Conservation (phyloP, 2,888 invertebrate genomes). For the Augochlorella aurata region DNA sequence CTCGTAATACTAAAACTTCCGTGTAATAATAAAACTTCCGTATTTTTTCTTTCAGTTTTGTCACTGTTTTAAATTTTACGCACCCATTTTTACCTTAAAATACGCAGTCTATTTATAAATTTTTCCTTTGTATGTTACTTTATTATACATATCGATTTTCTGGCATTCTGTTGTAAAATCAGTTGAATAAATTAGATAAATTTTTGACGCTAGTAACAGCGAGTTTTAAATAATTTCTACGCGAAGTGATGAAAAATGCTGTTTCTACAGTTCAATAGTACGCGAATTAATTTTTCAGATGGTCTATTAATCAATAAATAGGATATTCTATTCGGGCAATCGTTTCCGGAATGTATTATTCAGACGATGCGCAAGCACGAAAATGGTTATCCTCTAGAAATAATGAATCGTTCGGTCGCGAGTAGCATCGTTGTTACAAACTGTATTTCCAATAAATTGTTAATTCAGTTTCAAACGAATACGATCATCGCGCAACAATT, state of each 20-base stretch:
- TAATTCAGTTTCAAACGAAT: neutral
- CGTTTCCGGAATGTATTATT: neutral
- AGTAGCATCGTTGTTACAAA: neutral
- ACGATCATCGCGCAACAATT: neutral
- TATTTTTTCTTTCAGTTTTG: no score
- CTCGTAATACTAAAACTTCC: no score
- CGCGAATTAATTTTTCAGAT: neutral
- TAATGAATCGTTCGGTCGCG: neutral
- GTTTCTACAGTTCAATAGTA: neutral
- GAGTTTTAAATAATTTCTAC: neutral
- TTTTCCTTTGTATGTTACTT: no score
- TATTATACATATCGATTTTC: no score
- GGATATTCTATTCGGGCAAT: neutral
- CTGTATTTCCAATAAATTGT: neutral
- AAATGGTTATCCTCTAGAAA: neutral
- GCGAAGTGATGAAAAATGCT: neutral
- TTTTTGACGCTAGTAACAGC: no score
- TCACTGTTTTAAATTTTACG: no score
- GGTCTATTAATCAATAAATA: neutral
- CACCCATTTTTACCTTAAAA: no score
- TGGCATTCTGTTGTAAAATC: neutral
- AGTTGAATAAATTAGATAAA: neutral
- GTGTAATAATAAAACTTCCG: no score
- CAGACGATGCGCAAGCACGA: neutral
- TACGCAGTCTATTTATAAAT: no score